phyloP scores from a whole-genome alignment of 1,140 invertebrate genomes.

The Magallana gigas region DNA sequence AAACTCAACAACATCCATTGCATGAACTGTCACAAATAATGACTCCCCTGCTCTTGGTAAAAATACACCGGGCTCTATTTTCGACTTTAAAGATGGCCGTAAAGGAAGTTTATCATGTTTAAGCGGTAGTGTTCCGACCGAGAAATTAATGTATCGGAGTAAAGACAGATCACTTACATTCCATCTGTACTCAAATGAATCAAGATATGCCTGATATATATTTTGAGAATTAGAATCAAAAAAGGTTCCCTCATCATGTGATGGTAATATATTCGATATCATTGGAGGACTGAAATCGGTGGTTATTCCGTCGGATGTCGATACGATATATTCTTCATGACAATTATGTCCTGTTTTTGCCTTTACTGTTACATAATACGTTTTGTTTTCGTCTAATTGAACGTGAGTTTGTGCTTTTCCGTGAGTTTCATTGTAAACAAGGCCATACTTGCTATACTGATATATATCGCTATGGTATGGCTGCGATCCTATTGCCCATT shows the following conservation, averaged over 20 bases:
- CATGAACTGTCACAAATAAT: neutral
- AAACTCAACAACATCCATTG: constrained; percentile 25
- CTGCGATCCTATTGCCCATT: constrained; percentile 64
- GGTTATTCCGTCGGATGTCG: constrained; percentile 61
- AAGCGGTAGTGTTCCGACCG: constrained; percentile 48
- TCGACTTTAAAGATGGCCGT: neutral
- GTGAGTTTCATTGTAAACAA: constrained; percentile 53
- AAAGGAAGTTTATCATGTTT: constrained; percentile 38
- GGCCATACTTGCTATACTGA: constrained; percentile 45
- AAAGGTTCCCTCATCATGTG: neutral
- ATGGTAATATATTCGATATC: neutral
- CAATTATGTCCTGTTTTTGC: constrained; percentile 62
- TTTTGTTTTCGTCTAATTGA: constrained; percentile 54
- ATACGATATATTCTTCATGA: constrained; percentile 62
- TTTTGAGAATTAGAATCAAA: neutral
- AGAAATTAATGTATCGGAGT: constrained; percentile 16
- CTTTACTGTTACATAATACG: constrained; percentile 58
- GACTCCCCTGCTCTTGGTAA: neutral
- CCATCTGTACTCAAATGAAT: constrained; percentile 7
- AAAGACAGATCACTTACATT: neutral
- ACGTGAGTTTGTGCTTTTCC: constrained; percentile 61
- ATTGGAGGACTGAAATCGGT: constrained; percentile 52
- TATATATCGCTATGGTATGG: constrained; percentile 11
- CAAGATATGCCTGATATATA: neutral
- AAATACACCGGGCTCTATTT: neutral